Evolutionary conservation across 2,888 invertebrate species (phyloP).

Genomic region (Nomada goodeniana): DNA sequence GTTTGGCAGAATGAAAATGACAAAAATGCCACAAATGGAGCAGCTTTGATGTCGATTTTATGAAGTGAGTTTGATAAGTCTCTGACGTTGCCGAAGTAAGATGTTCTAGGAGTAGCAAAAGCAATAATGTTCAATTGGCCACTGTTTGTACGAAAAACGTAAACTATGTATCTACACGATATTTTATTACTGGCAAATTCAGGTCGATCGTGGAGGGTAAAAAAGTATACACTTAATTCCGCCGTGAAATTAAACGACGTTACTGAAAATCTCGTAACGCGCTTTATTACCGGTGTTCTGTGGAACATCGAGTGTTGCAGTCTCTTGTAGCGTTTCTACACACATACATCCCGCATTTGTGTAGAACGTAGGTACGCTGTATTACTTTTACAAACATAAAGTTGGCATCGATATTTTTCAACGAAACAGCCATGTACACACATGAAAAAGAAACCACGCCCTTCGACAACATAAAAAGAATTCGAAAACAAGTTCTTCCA

Average conservation of each 20-base stretch:
- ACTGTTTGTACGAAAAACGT: background rate
- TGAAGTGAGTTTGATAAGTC: no score
- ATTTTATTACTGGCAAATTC: background rate
- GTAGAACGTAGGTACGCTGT: background rate
- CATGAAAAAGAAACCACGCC: no score
- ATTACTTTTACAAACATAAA: background rate
- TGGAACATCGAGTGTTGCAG: background rate
- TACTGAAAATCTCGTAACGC: background rate
- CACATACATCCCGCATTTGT: background rate
- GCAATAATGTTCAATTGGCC: background rate
- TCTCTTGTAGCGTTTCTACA: background rate
- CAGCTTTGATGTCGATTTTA: background rate
- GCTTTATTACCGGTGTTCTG: background rate
- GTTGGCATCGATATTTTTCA: no score
- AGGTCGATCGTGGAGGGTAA: background rate
- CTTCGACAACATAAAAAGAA: no score
- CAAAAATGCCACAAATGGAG: no score
- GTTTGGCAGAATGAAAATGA: no score
- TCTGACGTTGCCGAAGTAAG: no score
- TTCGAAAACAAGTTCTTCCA: no score
- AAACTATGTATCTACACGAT: background rate
- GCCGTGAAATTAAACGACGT: conserved; percentile 8
- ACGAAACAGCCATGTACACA: no score
- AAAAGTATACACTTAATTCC: background rate
- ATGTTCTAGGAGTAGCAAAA: background rate